Evolutionary conservation across 2,113 vertebrate species (phyloP), one percentile per base, ranked within the genome.

Genomic region (Megalops atlanticus): DNA sequence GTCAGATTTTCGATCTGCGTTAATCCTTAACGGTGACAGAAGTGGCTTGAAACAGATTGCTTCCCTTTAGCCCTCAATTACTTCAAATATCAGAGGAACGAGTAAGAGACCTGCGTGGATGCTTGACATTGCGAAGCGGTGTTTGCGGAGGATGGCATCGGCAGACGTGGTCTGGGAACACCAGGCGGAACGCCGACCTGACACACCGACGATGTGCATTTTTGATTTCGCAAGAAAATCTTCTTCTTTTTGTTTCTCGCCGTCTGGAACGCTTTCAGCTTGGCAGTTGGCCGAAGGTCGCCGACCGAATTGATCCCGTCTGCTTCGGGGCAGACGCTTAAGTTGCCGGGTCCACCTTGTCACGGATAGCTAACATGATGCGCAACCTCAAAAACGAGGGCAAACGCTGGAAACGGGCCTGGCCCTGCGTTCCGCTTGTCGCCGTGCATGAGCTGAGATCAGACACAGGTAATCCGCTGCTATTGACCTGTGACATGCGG

Each of bases 401-500:
- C 18, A 21, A 74, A 15, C 16, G 15, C 4, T 41, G 21, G 27
- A 77, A 52, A 49, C 47, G 36, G 31, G 75, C 24, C 54, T 54
- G 11, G 45, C 16, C 15, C 10, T 73, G 35, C 33, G n/a, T 18
- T 77, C 45, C 24, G 45, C 75, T 45, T 52, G 75, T 47, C 74
- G 40, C 45, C 49, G 10, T 54, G 45, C 45, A 3, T 54, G 40
- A 45, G 4, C 21, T 6, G 40, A 41, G 24, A 74, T 43, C 33
- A 38, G 43, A 31, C n/a, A n/a, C 24, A 10, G 36, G 41, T 77
- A 18, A 77, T 54, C 33, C 45, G 18, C 0, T 27, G 43, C 47
- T 77, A 77, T 52, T 52, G 75, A 77, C 75, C 36, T 77, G 75
- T 77, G 75, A 35, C 31, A 16, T 73, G 35, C 36, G 24, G 27